phyloP scores from a whole-genome alignment of 2,888 invertebrate species.

The Pammene fasciana region DNA sequence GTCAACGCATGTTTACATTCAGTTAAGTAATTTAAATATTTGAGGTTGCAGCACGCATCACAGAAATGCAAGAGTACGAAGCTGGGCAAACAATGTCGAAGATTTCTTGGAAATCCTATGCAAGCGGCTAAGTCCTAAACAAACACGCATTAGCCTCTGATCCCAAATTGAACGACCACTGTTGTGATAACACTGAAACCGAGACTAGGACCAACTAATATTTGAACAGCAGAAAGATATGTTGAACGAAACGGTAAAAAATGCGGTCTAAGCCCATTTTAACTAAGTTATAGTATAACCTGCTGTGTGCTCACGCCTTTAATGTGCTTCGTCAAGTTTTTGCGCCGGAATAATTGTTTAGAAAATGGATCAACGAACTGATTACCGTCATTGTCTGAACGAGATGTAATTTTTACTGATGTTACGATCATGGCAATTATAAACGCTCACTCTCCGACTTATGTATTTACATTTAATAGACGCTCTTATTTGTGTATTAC shows the following conservation, averaged over 20 bases:
- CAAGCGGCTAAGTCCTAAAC: slow-evolving; percentile 41
- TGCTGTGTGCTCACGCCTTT: slow-evolving; percentile 8
- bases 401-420: slow-evolving; percentile 35
- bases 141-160: slow-evolving; percentile 34
- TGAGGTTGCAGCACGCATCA: slow-evolving; percentile 28
- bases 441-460: slow-evolving; percentile 6
- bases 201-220: slow-evolving; percentile 13
- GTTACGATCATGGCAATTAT: slow-evolving; percentile 15
- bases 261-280: not conserved
- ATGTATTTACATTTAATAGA: slow-evolving; percentile 13
- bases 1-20: slow-evolving; percentile 9
- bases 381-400: slow-evolving; percentile 41
- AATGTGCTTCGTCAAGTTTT: slow-evolving; percentile 37
- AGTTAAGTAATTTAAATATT: slow-evolving; percentile 38
- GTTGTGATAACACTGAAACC: slow-evolving; percentile 26
- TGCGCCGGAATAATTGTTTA: slow-evolving; percentile 39
- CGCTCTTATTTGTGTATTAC: not conserved
- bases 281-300: slow-evolving; percentile 9
- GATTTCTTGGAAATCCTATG: slow-evolving; percentile 36
- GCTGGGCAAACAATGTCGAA: slow-evolving; percentile 19
- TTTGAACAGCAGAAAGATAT: slow-evolving; percentile 10
- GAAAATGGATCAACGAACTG: slow-evolving; percentile 44
- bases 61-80: slow-evolving; percentile 37
- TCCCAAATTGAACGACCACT: slow-evolving; percentile 38
- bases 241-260: not conserved